These are phyloP conservation scores for Littorina saxatilis DNA, from an alignment of 1,140 invertebrate genomes.

Conservation along the genomic window DNA sequence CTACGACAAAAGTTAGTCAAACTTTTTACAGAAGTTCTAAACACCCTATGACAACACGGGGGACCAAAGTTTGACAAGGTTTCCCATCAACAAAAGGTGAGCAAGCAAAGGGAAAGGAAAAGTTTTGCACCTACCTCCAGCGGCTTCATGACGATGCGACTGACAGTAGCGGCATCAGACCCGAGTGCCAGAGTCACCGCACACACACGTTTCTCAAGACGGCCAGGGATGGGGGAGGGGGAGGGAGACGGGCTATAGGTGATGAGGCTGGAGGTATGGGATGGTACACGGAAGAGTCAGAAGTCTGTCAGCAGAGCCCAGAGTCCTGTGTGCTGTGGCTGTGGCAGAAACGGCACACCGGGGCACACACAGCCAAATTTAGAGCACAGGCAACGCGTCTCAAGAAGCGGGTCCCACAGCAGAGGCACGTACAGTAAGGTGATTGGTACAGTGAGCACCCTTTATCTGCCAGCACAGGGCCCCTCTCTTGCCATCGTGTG, in stretches of 20 bases:
- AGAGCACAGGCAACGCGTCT: constrained; percentile 16
- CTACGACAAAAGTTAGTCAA: not conserved
- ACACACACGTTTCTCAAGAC: not conserved
- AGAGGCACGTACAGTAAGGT: not conserved
- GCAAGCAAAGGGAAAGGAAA: not conserved
- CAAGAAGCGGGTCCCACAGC: not conserved
- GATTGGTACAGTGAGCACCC: constrained; percentile 33
- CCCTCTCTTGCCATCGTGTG: constrained; percentile 5
- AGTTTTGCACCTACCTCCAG: constrained; percentile 30
- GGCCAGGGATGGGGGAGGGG: not conserved
- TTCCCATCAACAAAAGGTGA: not conserved
- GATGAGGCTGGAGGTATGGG: not conserved
- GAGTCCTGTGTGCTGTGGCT: not conserved
- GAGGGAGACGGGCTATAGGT: not conserved
- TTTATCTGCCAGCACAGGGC: constrained; percentile 2
- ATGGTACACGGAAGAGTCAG: not conserved
- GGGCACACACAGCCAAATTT: constrained; percentile 35
- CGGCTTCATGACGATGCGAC: constrained; percentile 24
- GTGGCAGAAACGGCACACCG: constrained; percentile 27
- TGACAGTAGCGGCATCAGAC: constrained; percentile 34
- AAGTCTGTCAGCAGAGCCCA: not conserved
- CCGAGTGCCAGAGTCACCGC: constrained; percentile 19
- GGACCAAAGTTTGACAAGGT: not conserved
- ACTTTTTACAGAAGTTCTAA: not conserved
- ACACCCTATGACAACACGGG: too few relatives aligned